Evolutionary conservation across 2,888 invertebrate genomes (phyloP).

Genomic region (Hoplodrina ambigua): DNA sequence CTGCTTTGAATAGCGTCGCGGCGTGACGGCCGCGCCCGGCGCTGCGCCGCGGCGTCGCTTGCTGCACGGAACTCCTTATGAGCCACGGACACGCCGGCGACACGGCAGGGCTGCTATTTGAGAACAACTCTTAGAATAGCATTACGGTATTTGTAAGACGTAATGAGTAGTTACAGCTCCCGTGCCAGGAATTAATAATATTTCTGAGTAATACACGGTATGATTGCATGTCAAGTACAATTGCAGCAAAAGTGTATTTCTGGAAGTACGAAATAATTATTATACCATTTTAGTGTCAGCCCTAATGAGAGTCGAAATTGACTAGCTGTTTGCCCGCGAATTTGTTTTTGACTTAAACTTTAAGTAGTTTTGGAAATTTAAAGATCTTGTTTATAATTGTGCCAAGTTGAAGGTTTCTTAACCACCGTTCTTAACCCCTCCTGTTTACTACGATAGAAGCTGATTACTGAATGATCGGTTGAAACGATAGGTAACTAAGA

Average conservation of each 20-base stretch:
- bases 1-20: not conserved
- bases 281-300: not conserved
- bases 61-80: conserved; percentile 4
- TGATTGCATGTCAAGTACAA: not conserved
- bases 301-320: not conserved
- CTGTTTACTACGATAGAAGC: too few relatives aligned
- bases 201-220: not conserved
- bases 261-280: not conserved
- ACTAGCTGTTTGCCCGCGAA: too few relatives aligned
- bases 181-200: not conserved
- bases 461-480: too few relatives aligned
- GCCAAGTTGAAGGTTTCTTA: too few relatives aligned
- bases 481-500: too few relatives aligned
- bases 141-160: conserved; percentile 6
- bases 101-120: not conserved
- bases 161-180: conserved; percentile 5
- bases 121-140: conserved; percentile 10
- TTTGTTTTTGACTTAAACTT: too few relatives aligned
- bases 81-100: conserved; percentile 15
- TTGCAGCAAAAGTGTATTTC: not conserved
- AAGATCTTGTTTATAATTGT: too few relatives aligned
- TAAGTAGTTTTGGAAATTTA: too few relatives aligned
- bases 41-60: not conserved
- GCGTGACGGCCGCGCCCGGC: not conserved
- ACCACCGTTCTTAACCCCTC: too few relatives aligned